A percentile compares a stretch with the other conserved stretches of the same genome.
Conservation (phyloP, 2,888 invertebrate species). For the Galeopsomyia nigrocyanea region DNA sequence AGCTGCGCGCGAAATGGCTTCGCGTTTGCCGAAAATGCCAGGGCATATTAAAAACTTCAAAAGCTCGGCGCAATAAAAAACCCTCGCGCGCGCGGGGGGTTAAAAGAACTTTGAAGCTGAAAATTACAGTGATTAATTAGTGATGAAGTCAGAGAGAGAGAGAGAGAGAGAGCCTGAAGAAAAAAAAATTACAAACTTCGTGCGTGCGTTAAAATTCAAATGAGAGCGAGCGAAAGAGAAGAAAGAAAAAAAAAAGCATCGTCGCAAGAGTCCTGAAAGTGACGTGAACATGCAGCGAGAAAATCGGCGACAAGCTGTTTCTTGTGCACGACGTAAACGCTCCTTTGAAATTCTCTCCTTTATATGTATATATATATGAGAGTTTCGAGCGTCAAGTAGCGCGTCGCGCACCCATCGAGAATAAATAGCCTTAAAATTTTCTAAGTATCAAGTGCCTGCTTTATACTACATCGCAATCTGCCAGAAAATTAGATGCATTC, state of each 20-base stretch:
- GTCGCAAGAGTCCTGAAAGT: slow-evolving; percentile 18
- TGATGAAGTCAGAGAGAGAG: slow-evolving; percentile 34
- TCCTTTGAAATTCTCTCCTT: slow-evolving; percentile 39
- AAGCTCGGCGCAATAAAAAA: slow-evolving; percentile 21
- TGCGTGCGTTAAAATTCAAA: slow-evolving; percentile 18
- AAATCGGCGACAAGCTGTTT: slow-evolving; percentile 46
- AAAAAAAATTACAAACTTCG: slow-evolving; percentile 31
- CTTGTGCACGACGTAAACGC: slow-evolving; percentile 28
- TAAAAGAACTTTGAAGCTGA: slow-evolving; percentile 22
- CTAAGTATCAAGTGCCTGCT: slow-evolving; percentile 16
- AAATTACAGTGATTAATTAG: slow-evolving; percentile 43
- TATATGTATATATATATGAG: too few relatives aligned
- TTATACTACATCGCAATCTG: not conserved
- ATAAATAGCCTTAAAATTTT: slow-evolving; percentile 53
- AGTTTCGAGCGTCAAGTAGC: not conserved
- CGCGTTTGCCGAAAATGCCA: not conserved
- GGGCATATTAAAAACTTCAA: slow-evolving; percentile 43
- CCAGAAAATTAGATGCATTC: too few relatives aligned
- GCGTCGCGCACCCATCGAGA: slow-evolving; percentile 36
- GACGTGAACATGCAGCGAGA: slow-evolving; percentile 33
- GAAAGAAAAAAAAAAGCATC: not conserved
- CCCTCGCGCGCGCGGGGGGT: not conserved
- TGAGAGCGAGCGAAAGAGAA: not conserved
- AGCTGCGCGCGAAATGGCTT: not conserved
- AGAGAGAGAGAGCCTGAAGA: slow-evolving; percentile 18